Evolutionary conservation across 2,113 vertebrate species (phyloP), one percentile per base, ranked within the genome.

Genomic region (Gadus chalcogrammus): DNA sequence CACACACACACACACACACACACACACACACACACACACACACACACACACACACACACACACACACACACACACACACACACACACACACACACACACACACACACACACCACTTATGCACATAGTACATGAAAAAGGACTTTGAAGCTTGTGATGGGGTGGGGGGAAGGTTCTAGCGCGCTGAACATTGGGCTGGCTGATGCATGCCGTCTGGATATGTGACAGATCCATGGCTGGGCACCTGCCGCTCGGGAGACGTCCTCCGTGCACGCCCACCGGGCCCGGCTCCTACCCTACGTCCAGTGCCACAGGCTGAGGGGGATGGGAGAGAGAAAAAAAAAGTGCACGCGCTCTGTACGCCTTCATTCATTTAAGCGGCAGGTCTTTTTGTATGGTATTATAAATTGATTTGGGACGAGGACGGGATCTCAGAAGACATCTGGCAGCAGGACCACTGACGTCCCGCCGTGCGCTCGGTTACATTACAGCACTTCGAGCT

Each of bases 201-300:
- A 88, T 91, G 92, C 92, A 91, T 94, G 92, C 92, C 81, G 84
- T 90, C n/a, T 58, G 15, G 85, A 80, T 91, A 87, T 88, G 88
- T 85, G 90, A 88, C 85, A 24, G 77, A 76, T 82, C 84, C 79
- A 58, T 13, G n/a, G 55, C 55, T n/a, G 15, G 5, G 55, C n/a
- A 55, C 53, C 12, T 55, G 31, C 31, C 31, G 4, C 53, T 55
- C 12, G 16, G 12, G 12, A 55, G 12, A 55, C 53, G 16, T 16
- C 12, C 88, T 80, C 75, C 84, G 87, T 86, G 86, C 61, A 38
- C 75, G 24, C 67, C 77, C 15, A 69, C 73, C 48, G 64, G 12
- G 71, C 66, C 70, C 24, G 65, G 74, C 71, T 9, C 42, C 42
- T 48, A 64, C 75, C 75, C 65, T 70, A 1, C 17, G 35, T 76